Conservation (phyloP, 2,113 vertebrate species). For the Psilopogon haemacephalus region DNA sequence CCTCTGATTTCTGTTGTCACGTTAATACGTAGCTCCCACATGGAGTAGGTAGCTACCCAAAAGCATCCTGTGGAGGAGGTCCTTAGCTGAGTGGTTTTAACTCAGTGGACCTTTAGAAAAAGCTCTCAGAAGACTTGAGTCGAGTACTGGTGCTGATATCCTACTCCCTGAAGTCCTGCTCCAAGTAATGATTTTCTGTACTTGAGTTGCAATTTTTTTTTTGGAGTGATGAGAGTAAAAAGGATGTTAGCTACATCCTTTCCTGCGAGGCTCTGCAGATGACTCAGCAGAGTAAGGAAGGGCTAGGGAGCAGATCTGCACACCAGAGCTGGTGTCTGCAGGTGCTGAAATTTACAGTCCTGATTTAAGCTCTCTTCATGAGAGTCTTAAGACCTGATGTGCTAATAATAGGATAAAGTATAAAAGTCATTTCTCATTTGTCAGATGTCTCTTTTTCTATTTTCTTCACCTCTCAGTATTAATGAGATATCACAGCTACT, state of each 20-base stretch:
- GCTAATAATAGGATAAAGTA: constrained; percentile 1
- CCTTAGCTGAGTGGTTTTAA: neutral
- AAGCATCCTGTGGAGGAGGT: neutral
- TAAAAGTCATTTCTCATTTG: constrained; percentile 6
- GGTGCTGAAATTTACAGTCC: neutral
- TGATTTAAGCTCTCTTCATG: neutral
- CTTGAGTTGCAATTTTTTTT: neutral
- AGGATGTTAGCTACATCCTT: neutral
- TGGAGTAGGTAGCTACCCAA: neutral
- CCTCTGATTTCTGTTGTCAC: neutral
- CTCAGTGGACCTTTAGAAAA: neutral
- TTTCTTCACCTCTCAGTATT: constrained; percentile 15
- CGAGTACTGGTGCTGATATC: neutral
- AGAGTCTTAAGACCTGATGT: neutral
- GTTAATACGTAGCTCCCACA: neutral
- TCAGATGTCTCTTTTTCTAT: constrained; percentile 1
- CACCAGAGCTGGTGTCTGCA: neutral
- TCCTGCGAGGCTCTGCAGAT: neutral
- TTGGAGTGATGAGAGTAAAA: neutral
- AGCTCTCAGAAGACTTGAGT: neutral
- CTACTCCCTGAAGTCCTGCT: neutral
- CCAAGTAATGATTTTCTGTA: neutral
- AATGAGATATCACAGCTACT: neutral
- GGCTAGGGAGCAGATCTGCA: neutral
- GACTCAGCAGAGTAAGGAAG: neutral